These are phyloP conservation scores for Eueides isabella DNA, from an alignment of 1,140 invertebrate genomes.

Conservation along the genomic window DNA sequence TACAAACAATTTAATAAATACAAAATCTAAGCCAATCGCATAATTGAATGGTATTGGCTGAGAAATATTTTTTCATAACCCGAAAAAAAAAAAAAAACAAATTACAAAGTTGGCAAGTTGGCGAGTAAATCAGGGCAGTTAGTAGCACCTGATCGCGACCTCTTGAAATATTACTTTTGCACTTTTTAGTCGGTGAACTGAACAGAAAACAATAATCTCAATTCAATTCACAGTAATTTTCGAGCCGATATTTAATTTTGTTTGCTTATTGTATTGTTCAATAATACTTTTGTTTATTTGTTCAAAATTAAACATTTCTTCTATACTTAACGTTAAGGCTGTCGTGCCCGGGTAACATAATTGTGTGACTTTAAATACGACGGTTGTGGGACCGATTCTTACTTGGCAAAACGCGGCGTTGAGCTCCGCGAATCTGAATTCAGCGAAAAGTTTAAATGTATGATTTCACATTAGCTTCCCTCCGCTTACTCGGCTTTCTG, in stretches of 20 bases:
- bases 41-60: constrained; percentile 14
- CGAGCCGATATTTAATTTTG: neutral
- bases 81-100: constrained; percentile 58
- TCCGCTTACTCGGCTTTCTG: too few relatives aligned
- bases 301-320: neutral
- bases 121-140: constrained; percentile 67
- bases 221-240: constrained; percentile 40
- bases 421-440: too few relatives aligned
- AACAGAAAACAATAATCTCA: constrained; percentile 35
- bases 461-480: too few relatives aligned
- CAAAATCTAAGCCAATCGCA: neutral
- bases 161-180: constrained; percentile 61
- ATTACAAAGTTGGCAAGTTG: constrained; percentile 57
- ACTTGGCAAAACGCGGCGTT: too few relatives aligned
- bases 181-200: constrained; percentile 51
- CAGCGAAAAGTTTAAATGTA: too few relatives aligned
- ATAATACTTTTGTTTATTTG: neutral
- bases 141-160: constrained; percentile 63
- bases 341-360: too few relatives aligned
- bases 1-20: constrained; percentile 1
- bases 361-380: too few relatives aligned
- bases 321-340: too few relatives aligned
- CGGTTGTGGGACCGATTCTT: too few relatives aligned
- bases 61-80: constrained; percentile 41
- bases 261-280: neutral